phyloP scores from a whole-genome alignment of 2,888 invertebrate genomes.

The Hypsopygia costalis region DNA sequence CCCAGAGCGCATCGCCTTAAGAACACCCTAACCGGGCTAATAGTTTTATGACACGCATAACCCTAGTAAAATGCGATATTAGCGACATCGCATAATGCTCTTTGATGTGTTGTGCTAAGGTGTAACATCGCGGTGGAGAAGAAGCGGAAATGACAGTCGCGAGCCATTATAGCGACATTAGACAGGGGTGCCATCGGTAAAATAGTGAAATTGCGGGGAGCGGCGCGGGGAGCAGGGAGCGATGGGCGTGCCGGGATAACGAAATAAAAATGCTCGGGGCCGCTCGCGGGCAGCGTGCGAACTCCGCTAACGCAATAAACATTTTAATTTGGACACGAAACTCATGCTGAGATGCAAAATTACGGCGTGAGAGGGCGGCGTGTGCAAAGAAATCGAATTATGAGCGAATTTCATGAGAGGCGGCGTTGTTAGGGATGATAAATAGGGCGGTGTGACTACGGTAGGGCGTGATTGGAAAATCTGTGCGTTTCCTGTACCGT shows the following conservation, averaged over 20 bases:
- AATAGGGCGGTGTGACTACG: conserved; percentile 7
- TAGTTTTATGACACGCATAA: conserved; percentile 80
- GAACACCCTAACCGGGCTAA: conserved; percentile 77
- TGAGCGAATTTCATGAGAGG: conserved; percentile 51
- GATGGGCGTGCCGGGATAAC: conserved; percentile 64
- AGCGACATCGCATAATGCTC: conserved; percentile 32
- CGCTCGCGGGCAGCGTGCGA: conserved; percentile 63
- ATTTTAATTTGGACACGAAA: conserved; percentile 79
- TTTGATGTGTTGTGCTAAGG: conserved; percentile 40
- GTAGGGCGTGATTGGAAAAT: conserved; percentile 5
- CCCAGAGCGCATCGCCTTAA: conserved; percentile 62
- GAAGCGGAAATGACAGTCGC: conserved; percentile 65
- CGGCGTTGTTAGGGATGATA: conserved; percentile 22
- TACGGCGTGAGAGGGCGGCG: conserved; percentile 60
- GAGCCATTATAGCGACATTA: conserved; percentile 66
- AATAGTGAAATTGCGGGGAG: conserved; percentile 55
- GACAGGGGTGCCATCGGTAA: conserved; percentile 64
- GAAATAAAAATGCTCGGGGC: conserved; percentile 72
- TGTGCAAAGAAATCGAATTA: conserved; percentile 65
- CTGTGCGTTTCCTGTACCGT: conserved; percentile 1
- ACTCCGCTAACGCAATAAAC: conserved; percentile 77
- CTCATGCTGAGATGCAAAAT: conserved; percentile 77
- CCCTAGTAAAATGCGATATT: conserved; percentile 40
- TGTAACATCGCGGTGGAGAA: conserved; percentile 24
- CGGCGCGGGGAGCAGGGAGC: conserved; percentile 32